Evolutionary conservation across 2,888 invertebrate genomes (phyloP).

Genomic region (Craniophora ligustri): DNA sequence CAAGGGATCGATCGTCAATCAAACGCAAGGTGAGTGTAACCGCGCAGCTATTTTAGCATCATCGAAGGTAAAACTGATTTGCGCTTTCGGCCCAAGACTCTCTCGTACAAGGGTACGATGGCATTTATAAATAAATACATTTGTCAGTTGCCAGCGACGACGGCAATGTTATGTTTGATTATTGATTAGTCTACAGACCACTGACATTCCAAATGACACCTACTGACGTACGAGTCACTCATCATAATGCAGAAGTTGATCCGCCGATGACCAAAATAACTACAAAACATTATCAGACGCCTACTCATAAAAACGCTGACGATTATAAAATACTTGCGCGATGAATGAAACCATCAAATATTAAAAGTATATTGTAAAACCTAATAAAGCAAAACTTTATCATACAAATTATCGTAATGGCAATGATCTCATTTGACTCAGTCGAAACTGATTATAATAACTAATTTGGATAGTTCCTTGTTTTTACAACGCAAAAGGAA

Average conservation of each 20-base stretch:
- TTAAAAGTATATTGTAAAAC: conserved; percentile 59
- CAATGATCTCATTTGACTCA: conserved; percentile 80
- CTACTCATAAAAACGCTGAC: conserved; percentile 16
- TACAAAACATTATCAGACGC: conserved; percentile 38
- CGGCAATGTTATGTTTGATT: conserved; percentile 62
- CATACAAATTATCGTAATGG: conserved; percentile 76
- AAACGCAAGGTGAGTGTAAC: conserved; percentile 88
- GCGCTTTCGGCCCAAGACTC: conserved; percentile 86
- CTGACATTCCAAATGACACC: conserved; percentile 46
- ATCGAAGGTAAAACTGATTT: conserved; percentile 88
- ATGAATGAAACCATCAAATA: conserved; percentile 62
- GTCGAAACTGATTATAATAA: conserved; percentile 73
- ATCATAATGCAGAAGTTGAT: conserved; percentile 27
- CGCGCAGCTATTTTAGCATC: conserved; percentile 86
- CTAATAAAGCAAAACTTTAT: conserved; percentile 62
- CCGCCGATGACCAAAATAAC: conserved; percentile 22
- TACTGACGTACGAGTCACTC: conserved; percentile 26
- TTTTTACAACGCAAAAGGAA: conserved; percentile 79
- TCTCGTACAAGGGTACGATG: conserved; percentile 84
- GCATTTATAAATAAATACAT: conserved; percentile 84
- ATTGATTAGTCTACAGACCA: conserved; percentile 67
- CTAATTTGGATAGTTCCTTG: conserved; percentile 75
- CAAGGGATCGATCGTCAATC: conserved; percentile 88
- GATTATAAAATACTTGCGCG: conserved; percentile 30
- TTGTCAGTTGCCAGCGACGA: conserved; percentile 80